Percentiles rank a stretch among this genome's conserved stretches.
Evolutionary conservation across 2,797 vertebrate genomes (phyloP).

Genomic region (Anguilla anguilla): DNA sequence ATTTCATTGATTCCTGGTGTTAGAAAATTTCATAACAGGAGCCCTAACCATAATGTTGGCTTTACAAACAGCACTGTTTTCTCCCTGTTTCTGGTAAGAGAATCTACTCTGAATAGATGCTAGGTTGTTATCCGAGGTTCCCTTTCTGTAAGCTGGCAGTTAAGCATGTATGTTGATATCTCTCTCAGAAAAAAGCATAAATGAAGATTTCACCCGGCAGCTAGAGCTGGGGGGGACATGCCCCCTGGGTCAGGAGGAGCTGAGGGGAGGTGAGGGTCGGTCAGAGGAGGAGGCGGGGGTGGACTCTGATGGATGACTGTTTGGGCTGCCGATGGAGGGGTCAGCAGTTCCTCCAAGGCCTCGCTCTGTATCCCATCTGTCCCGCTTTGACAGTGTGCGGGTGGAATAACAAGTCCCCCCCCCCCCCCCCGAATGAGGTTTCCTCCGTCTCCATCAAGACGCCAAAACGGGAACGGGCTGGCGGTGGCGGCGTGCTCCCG

Average conservation of each 20-base stretch:
- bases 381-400: slow-evolving; percentile 54
- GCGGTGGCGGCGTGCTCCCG: slow-evolving; percentile 37
- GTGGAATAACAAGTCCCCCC: slow-evolving; percentile 63
- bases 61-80: not conserved
- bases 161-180: not conserved
- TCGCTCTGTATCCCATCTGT: slow-evolving; percentile 62
- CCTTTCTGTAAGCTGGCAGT: not conserved
- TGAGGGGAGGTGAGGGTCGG: slow-evolving; percentile 63
- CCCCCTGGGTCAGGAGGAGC: slow-evolving; percentile 53
- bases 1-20: not conserved
- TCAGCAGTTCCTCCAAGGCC: slow-evolving; percentile 64
- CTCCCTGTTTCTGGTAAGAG: not conserved
- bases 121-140: not conserved
- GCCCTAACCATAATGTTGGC: not conserved
- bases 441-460: slow-evolving; percentile 54
- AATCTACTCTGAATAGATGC: not conserved
- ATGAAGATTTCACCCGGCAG: slow-evolving; percentile 31
- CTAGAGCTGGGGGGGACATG: slow-evolving; percentile 14
- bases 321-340: slow-evolving; percentile 59
- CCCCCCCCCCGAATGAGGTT: slow-evolving; percentile 58
- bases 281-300: slow-evolving; percentile 53
- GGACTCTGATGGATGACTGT: slow-evolving; percentile 48
- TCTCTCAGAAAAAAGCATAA: not conserved
- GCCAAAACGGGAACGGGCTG: slow-evolving; percentile 61
- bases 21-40: not conserved